Percentiles rank a stretch among this genome's conserved stretches.
Conservation (phyloP, 2,888 invertebrate genomes). For the Lissonota sp. region DNA sequence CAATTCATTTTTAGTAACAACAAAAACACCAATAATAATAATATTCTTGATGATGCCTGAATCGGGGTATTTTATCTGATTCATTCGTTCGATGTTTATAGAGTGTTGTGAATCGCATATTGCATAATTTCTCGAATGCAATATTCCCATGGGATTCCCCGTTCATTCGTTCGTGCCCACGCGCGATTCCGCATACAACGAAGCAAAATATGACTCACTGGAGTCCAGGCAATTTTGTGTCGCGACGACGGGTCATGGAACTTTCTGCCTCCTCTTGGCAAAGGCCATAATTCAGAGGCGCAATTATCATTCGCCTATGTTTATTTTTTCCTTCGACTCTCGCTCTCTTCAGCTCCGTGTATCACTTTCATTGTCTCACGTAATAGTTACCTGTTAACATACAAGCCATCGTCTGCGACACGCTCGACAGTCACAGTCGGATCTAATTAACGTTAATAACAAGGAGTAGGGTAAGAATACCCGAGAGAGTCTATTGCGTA, state of each 20-base stretch:
- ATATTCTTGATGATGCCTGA: not conserved
- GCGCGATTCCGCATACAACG: constrained; percentile 14
- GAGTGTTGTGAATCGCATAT: constrained; percentile 37
- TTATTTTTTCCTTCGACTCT: constrained; percentile 9
- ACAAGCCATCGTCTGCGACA: not conserved
- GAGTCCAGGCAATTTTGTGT: constrained; percentile 49
- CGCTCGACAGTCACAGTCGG: constrained; percentile 47
- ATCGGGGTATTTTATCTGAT: constrained; percentile 22
- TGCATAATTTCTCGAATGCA: constrained; percentile 43
- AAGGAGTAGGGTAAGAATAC: constrained; percentile 25
- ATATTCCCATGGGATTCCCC: constrained; percentile 56
- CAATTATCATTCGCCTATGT: constrained; percentile 48
- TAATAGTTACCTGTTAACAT: constrained; percentile 33
- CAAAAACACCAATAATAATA: no score
- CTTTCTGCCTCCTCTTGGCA: constrained; percentile 47
- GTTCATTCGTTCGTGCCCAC: constrained; percentile 50
- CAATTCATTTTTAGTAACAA: no score
- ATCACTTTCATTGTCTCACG: constrained; percentile 50
- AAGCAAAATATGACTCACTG: constrained; percentile 52
- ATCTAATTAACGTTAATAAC: constrained; percentile 57
- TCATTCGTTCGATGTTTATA: constrained; percentile 24
- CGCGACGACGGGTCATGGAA: constrained; percentile 59
- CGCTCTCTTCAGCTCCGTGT: constrained; percentile 10
- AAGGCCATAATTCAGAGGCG: constrained; percentile 50
- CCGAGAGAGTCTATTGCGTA: constrained; percentile 30